Percentiles rank a stretch among this genome's conserved stretches.
Conservation (phyloP, 1,140 invertebrate genomes). For the Drosophila arizonae region DNA sequence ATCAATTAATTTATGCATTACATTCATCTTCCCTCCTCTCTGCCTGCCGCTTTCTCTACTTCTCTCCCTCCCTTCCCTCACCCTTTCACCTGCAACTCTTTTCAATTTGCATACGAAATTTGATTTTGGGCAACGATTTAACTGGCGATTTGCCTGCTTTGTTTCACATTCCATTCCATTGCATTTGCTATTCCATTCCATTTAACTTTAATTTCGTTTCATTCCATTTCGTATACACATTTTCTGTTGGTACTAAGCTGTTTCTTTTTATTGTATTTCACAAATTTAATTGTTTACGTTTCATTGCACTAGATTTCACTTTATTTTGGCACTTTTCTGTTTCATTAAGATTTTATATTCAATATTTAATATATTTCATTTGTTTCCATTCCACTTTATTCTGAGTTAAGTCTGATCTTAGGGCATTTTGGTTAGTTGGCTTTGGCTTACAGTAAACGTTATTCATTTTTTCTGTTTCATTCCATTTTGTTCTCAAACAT, state of each 20-base stretch:
- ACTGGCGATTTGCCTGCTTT: conserved; percentile 1
- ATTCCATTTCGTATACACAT: not conserved
- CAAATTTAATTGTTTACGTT: not conserved
- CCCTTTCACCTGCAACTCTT: not conserved
- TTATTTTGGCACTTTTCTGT: conserved; percentile 9
- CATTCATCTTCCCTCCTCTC: conserved; percentile 33
- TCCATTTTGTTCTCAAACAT: too few species aligned
- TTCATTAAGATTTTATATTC: conserved; percentile 2
- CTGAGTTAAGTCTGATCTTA: too few species aligned
- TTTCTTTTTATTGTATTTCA: not conserved
- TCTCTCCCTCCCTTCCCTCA: not conserved
- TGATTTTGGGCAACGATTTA: conserved; percentile 9
- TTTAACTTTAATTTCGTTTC: not conserved
- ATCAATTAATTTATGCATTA: conserved; percentile 80
- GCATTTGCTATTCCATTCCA: conserved; percentile 9
- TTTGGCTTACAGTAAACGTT: too few species aligned
- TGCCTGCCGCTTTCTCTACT: too few species aligned
- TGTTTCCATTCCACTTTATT: too few species aligned
- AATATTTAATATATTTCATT: not conserved
- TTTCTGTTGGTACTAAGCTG: not conserved
- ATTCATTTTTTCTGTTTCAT: too few species aligned
- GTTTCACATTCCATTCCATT: conserved; percentile 7
- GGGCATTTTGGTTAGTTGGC: too few species aligned
- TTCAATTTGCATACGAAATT: conserved; percentile 66
- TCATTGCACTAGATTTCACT: not conserved